Percentiles rank a stretch among this genome's conserved stretches.
phyloP scores from a whole-genome alignment of 2,113 vertebrate species.

The Lepus europaeus region DNA sequence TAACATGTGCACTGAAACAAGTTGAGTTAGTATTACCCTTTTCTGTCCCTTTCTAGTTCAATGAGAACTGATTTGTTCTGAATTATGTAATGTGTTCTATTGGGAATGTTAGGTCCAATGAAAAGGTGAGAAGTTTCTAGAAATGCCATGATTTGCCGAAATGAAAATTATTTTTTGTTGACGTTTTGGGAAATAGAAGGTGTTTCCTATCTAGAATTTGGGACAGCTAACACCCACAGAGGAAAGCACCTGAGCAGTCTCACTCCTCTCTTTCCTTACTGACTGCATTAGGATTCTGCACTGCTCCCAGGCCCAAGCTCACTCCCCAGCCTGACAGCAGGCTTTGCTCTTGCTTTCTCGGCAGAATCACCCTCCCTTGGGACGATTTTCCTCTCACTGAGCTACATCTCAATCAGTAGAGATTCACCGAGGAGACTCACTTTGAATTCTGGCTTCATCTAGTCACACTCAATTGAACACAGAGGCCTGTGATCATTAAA shows the following conservation, averaged over 20 bases:
- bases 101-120: background rate
- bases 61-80: background rate
- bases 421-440: conserved; percentile 79
- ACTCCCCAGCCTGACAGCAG: conserved; percentile 62
- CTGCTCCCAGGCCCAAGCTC: background rate
- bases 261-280: background rate
- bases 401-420: conserved; percentile 86
- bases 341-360: conserved; percentile 74
- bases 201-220: background rate
- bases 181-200: conserved; percentile 24
- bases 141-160: background rate
- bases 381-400: conserved; percentile 79
- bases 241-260: background rate
- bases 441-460: conserved; percentile 86
- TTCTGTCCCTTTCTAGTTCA: background rate
- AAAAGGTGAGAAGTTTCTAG: background rate
- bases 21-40: background rate
- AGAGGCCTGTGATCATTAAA: conserved; percentile 86
- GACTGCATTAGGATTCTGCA: conserved; percentile 69
- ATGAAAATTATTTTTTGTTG: background rate
- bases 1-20: background rate
- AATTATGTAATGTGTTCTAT: background rate
- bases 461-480: conserved; percentile 85
- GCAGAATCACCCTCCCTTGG: conserved; percentile 75
- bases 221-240: background rate